Evolutionary conservation across 64 coral and sea anemone genomes (phyloP), one percentile per base, ranked within the genome.

Genomic region (Porites australiensis): DNA sequence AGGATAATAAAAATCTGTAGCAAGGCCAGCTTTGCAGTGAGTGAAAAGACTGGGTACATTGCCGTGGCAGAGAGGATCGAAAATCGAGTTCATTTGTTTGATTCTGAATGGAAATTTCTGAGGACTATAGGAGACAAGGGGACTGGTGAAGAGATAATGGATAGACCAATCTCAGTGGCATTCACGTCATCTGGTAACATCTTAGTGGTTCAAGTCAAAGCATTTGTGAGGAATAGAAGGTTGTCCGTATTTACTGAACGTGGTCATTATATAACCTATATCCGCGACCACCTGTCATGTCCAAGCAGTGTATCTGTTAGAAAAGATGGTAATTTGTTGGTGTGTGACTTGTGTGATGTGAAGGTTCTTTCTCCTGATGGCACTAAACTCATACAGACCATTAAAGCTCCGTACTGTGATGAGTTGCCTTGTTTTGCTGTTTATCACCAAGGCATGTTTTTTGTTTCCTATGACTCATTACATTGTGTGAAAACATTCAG

Each of bases 401-500:
- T 61, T 22, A 43, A 4, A 19, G 69, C 10, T 13, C 58, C 44
- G 44, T 14, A 58, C 50, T 63, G 9, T 12, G 23, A 89, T n/a
- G 87, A 78, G 44, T 5, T 9, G 2, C 87, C 74, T 13, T 53
- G 14, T 8, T 55, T 49, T 27, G 52, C 76, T 12, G 54, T 63
- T 46, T 21, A 68, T 77, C 6, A 48, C 18, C 53, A 89, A 44
- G 74, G 44, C 13, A 67, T 21, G 2, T 89, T 50, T 23, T 64
- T 78, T 75, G 45, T 66, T 14, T 65, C 44, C 2, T 89, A 61
- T 53, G 16, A 44, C 21, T 13, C 57, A 27, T 50, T 13, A 52
- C 44, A 79, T 48, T 77, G 19, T 89, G 64, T 89, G 11, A 23
- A 27, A 10, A 51, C 80, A 44, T 90, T 90, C 37, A 77, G 58